Conservation (phyloP, 2,888 invertebrate species). For the Pachydiplax longipennis region DNA sequence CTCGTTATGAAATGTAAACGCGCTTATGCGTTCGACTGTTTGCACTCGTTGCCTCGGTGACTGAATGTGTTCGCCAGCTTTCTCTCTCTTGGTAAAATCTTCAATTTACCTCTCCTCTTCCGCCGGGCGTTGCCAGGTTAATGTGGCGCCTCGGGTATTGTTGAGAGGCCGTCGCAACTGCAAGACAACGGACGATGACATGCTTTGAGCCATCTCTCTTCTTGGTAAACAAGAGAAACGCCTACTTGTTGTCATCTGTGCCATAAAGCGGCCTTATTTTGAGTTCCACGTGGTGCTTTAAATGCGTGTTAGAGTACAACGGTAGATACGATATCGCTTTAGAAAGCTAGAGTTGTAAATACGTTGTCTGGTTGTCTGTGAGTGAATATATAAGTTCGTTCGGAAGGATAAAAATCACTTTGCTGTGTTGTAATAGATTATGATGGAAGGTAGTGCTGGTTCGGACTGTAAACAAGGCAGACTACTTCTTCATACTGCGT, state of each 20-base stretch:
- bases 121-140: neutral
- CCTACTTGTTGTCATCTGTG: neutral
- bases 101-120: neutral
- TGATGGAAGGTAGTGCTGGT: too few species aligned
- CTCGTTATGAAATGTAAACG: neutral
- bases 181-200: neutral
- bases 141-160: neutral
- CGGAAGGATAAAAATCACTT: too few species aligned
- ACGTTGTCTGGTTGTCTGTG: too few species aligned
- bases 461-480: too few species aligned
- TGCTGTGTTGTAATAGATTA: too few species aligned
- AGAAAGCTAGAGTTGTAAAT: too few species aligned
- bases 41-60: neutral
- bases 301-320: neutral
- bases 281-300: neutral
- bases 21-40: neutral
- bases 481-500: too few species aligned
- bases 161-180: neutral
- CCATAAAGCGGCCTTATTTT: neutral
- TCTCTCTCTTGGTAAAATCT: neutral
- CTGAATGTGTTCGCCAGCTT: neutral
- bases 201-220: neutral
- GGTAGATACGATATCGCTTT: too few species aligned
- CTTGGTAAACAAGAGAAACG: neutral
- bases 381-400: too few species aligned